These are phyloP conservation scores for Cyrtorhinus lividipennis DNA, from an alignment of 1,140 invertebrate genomes.

Conservation along the genomic window DNA sequence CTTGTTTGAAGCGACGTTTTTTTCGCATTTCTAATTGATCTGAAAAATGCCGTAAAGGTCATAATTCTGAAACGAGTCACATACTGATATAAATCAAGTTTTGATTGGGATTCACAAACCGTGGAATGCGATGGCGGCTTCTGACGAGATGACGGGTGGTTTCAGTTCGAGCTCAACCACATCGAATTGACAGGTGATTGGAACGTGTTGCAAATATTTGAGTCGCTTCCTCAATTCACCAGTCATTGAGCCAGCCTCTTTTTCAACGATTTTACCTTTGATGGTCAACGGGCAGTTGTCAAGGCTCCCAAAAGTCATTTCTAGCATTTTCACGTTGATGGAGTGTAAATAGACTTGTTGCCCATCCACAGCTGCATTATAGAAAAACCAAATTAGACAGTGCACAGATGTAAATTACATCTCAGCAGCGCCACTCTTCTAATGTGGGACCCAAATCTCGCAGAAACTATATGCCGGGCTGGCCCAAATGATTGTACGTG, in stretches of 20 bases:
- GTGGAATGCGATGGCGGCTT: constrained; percentile 36
- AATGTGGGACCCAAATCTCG: too few species aligned
- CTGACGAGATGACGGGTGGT: constrained; percentile 50
- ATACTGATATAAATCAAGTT: too few species aligned
- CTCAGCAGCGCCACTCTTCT: background rate
- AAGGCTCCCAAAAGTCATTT: constrained; percentile 67
- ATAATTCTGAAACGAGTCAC: too few species aligned
- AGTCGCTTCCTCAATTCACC: constrained; percentile 60
- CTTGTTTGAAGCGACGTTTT: constrained; percentile 42
- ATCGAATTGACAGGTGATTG: constrained; percentile 77
- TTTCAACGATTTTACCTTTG: constrained; percentile 59
- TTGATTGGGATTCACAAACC: background rate
- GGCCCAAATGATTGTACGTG: too few species aligned
- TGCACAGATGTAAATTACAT: constrained; percentile 7
- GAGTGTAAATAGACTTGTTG: constrained; percentile 86
- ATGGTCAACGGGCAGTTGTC: constrained; percentile 62
- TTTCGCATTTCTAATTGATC: constrained; percentile 51
- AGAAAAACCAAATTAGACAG: constrained; percentile 24
- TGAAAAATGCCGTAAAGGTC: too few species aligned
- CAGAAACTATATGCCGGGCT: too few species aligned
- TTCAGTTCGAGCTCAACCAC: constrained; percentile 72
- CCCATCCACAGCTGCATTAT: constrained; percentile 55
- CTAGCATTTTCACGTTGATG: constrained; percentile 79
- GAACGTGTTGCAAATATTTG: constrained; percentile 74
- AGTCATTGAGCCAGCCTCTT: constrained; percentile 68